These are phyloP conservation scores for Engraulis encrasicolus DNA, from an alignment of 2,113 vertebrate genomes.

Conservation along the genomic window DNA sequence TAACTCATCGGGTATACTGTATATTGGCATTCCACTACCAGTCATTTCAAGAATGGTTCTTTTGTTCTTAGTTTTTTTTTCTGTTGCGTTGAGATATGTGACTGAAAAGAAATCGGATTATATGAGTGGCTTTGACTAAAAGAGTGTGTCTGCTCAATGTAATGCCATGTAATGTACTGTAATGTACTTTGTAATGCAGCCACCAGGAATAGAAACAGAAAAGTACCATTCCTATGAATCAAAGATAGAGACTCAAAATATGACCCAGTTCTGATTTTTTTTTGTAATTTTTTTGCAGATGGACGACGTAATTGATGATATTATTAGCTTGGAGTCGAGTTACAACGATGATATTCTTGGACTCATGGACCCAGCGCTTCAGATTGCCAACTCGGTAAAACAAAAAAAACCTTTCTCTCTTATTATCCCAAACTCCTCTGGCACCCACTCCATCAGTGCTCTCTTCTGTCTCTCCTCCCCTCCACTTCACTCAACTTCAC, in stretches of 20 bases:
- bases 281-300: slow-evolving; percentile 79
- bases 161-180: too few species aligned
- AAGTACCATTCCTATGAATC: neutral
- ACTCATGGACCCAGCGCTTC: slow-evolving; percentile 91
- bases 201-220: neutral
- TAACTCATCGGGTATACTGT: too few species aligned
- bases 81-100: too few species aligned
- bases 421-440: slow-evolving; percentile 30
- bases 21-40: too few species aligned
- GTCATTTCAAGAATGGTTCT: too few species aligned
- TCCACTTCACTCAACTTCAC: neutral
- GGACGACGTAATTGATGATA: slow-evolving; percentile 99
- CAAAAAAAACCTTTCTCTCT: slow-evolving; percentile 14
- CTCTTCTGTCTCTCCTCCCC: neutral
- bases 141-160: too few species aligned
- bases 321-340: slow-evolving; percentile 98
- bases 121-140: too few species aligned
- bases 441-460: too few species aligned
- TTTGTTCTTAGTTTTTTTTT: too few species aligned
- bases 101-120: too few species aligned
- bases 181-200: too few species aligned
- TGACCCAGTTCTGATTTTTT: neutral
- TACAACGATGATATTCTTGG: slow-evolving; percentile 96
- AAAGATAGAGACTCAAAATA: neutral
- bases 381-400: slow-evolving; percentile 95